Base-by-base conservation (phyloP, 2,113 vertebrate genomes). In the Neomonachus schauinslandi region DNA sequence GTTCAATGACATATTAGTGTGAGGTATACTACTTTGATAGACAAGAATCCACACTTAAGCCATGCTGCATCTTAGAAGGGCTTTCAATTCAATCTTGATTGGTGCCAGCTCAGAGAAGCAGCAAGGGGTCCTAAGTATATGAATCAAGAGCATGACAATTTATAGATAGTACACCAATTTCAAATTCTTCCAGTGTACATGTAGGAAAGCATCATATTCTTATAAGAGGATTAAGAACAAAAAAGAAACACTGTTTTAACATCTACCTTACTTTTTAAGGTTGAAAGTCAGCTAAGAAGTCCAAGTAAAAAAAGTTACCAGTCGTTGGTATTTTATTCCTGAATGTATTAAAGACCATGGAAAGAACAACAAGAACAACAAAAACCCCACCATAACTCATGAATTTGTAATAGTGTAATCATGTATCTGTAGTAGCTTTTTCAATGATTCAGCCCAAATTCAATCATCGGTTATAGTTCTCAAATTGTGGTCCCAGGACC, bases 271-370 rank as follows among this genome's bases (percentile, higher is more conserved):
- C 26, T 61, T 74, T 80, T 57, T 83, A 79, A 88, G 31, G 36
- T 26, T 80, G 51, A 79, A 94, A 85, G 51, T 76, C n/a, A 89
- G 61, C 33, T 83, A 88, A 67, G 42, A 90, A n/a, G 33, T 57
- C 49, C 67, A 65, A 93, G 93, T 81, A 39, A 80, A 67, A 36
- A 53, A 89, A 85, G 57, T 49, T 39, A 57, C 12, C 28, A 91
- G 31, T 79, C 83, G 80, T 67, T 88, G 51, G 12, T 83, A 97
- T 57, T 96, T 96, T 61, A 72, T 57, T 94, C 19, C 61, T 53
- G 61, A 92, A 88, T 42, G 61, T 77, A 89, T 24, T 82, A 90
- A 89, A 92, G 12, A 39, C 16, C 72, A 26, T 77, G 24, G 14
- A 91, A 87, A 87, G 26, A 65, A 65, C 63, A 65, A 65, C 13